These are phyloP conservation scores for Nyctibius grandis DNA, from an alignment of 2,797 vertebrate genomes.

Conservation along the genomic window DNA sequence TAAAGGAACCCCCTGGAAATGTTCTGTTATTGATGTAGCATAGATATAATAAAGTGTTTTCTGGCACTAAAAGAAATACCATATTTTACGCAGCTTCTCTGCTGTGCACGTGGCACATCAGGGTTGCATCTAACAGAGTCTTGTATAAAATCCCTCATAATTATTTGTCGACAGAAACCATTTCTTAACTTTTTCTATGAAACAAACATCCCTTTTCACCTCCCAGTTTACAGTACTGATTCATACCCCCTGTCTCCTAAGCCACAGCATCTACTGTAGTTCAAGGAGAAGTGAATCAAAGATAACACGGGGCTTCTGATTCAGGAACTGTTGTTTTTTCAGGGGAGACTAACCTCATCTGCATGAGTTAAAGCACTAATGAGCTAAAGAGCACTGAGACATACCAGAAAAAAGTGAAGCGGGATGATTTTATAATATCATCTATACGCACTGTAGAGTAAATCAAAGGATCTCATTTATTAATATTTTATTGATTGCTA, in stretches of 20 bases:
- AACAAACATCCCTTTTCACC: background rate
- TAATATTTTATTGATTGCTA: conserved; percentile 60
- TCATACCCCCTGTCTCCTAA: background rate
- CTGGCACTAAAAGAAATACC: background rate
- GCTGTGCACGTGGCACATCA: background rate
- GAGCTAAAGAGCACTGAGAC: conserved; percentile 25
- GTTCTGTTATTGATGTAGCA: background rate
- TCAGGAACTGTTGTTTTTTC: conserved; percentile 37
- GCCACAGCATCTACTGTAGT: background rate
- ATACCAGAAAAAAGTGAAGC: conserved; percentile 1
- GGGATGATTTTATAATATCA: background rate
- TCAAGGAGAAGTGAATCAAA: conserved; percentile 32
- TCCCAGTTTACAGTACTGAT: background rate
- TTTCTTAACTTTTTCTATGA: background rate
- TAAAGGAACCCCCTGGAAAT: background rate
- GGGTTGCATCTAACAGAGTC: background rate
- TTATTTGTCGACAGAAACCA: background rate
- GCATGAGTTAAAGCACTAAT: conserved; percentile 57
- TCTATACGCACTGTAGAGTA: background rate
- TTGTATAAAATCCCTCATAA: background rate
- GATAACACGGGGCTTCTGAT: background rate
- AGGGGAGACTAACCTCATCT: conserved; percentile 11
- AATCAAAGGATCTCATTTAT: conserved; percentile 56
- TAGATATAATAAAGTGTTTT: background rate
- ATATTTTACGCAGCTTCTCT: background rate